Percentiles rank a stretch among this genome's conserved stretches.
Conservation (phyloP, 2,113 vertebrate genomes). For the Gallinago media region DNA sequence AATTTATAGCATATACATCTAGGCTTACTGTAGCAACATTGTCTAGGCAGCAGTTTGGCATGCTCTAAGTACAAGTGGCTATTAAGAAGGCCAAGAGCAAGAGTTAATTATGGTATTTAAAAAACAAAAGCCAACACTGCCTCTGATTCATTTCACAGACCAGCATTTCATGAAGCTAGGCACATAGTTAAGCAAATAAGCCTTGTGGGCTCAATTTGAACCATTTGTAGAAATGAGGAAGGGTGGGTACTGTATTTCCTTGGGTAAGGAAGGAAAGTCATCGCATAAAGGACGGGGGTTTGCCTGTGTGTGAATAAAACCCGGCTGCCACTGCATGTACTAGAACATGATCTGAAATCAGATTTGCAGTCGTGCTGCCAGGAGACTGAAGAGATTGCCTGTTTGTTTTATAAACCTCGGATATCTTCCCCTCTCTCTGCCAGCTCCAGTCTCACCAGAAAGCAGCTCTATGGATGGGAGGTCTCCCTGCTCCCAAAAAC, state of each 20-base stretch:
- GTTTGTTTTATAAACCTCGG: not conserved
- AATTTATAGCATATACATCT: not conserved
- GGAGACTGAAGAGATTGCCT: not conserved
- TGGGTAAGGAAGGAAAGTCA: not conserved
- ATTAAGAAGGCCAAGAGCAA: not conserved
- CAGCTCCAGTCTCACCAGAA: not conserved
- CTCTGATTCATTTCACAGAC: not conserved
- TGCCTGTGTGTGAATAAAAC: conserved; percentile 2
- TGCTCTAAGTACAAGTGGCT: not conserved
- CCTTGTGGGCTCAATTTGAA: not conserved
- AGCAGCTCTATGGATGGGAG: not conserved
- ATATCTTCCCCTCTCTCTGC: not conserved
- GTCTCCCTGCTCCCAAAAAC: not conserved
- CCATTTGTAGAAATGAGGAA: not conserved
- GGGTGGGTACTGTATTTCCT: not conserved
- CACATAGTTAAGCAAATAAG: not conserved
- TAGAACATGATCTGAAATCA: conserved; percentile 16
- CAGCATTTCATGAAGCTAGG: not conserved
- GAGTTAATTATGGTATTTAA: not conserved
- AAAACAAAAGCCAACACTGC: not conserved
- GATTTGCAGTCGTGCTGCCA: not conserved
- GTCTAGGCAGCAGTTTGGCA: not conserved
- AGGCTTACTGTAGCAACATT: not conserved
- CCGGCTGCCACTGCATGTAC: not conserved
- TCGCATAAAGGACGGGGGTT: not conserved